A percentile compares a stretch with the other conserved stretches of the same genome.
phyloP scores from a whole-genome alignment of 2,888 invertebrate species.

The Flexamia atlantica region DNA sequence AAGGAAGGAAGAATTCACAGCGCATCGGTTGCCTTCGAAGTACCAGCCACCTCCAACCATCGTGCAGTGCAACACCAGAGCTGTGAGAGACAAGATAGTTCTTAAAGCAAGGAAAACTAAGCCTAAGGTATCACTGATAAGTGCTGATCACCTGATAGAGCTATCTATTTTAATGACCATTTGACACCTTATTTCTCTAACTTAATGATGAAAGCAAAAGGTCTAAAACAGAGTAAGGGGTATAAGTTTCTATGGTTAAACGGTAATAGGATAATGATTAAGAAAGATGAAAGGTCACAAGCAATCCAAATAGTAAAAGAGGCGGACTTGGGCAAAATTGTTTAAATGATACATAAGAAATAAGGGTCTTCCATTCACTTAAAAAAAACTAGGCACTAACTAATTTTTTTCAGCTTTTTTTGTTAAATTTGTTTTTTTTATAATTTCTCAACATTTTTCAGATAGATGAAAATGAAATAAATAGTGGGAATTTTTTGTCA shows the following conservation, averaged over 20 bases:
- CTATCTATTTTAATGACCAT: conserved; percentile 29
- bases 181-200: conserved; percentile 29
- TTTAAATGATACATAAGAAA: not conserved
- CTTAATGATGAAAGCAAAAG: conserved; percentile 12
- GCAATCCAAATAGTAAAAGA: not conserved
- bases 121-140: conserved; percentile 13
- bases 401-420: not conserved
- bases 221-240: not conserved
- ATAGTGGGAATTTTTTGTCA: not conserved
- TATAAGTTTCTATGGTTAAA: conserved; percentile 26
- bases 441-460: not conserved
- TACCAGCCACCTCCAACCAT: conserved; percentile 18
- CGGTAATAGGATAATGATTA: conserved; percentile 27
- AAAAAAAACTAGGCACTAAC: not conserved
- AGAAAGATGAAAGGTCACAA: conserved; percentile 9
- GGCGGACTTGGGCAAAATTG: not conserved
- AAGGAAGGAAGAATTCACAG: not conserved
- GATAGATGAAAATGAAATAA: not conserved
- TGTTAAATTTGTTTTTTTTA: not conserved
- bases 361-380: not conserved
- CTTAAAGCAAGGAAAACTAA: conserved; percentile 14
- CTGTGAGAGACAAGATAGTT: not conserved
- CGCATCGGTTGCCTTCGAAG: not conserved
- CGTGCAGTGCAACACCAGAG: conserved; percentile 20
- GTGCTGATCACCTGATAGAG: not conserved